A percentile compares a stretch with the other conserved stretches of the same genome.
phyloP scores from a whole-genome alignment of 2,888 invertebrate genomes.

The Serrognathus titanus region DNA sequence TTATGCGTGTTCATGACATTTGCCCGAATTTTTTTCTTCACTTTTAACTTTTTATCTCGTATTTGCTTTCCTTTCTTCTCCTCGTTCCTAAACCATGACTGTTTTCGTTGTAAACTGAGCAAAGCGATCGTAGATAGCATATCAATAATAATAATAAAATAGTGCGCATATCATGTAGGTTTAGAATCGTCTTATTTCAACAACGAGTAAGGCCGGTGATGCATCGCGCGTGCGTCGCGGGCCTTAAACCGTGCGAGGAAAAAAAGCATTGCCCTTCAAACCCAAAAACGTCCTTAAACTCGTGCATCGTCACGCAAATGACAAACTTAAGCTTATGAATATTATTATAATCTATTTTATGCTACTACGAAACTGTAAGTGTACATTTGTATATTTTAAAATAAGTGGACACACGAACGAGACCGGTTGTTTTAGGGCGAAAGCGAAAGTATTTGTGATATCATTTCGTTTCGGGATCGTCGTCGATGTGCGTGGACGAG shows the following conservation, averaged over 20 bases:
- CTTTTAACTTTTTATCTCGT: no score
- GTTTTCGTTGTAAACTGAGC: no score
- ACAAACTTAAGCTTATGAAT: constrained; percentile 2
- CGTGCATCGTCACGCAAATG: not conserved
- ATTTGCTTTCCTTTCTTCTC: no score
- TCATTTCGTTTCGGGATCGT: not conserved
- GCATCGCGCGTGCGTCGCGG: not conserved
- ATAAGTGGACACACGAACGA: constrained; percentile 1
- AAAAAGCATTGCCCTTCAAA: not conserved
- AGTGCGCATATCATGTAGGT: not conserved
- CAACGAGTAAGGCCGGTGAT: not conserved
- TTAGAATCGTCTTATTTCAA: not conserved
- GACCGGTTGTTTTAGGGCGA: constrained; percentile 13
- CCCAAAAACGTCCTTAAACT: not conserved
- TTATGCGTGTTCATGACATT: no score
- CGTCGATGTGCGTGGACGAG: constrained; percentile 7
- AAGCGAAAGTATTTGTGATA: constrained; percentile 21
- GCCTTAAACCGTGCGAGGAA: not conserved
- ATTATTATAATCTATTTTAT: not conserved
- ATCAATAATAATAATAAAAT: no score
- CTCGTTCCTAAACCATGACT: no score
- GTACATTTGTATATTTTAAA: constrained; percentile 1
- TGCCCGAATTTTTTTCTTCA: no score
- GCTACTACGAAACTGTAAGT: not conserved
- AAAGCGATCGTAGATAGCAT: no score